Conservation (phyloP, 2,113 vertebrate genomes). For the Antechinus flavipes region DNA sequence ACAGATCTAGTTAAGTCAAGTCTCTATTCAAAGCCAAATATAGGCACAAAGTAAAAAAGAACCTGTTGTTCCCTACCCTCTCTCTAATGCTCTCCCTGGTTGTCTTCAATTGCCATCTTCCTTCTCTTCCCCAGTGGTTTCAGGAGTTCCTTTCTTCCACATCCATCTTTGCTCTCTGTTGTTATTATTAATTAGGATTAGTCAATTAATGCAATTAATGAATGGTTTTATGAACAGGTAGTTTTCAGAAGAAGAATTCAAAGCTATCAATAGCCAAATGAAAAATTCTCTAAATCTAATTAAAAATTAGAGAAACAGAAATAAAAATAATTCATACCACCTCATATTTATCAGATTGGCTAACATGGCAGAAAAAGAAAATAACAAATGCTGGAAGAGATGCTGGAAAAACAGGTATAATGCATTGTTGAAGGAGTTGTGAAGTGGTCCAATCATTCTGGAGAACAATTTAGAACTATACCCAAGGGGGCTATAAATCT, state of each 20-base stretch:
- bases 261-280: neutral
- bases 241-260: neutral
- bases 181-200: neutral
- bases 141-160: neutral
- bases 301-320: neutral
- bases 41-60: neutral
- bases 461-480: neutral
- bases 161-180: neutral
- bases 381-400: neutral
- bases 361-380: neutral
- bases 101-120: neutral
- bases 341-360: neutral
- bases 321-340: neutral
- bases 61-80: neutral
- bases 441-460: neutral
- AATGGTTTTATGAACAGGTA: neutral
- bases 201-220: neutral
- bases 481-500: neutral
- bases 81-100: neutral
- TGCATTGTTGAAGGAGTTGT: neutral
- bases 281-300: neutral
- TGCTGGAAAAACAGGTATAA: neutral
- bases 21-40: neutral
- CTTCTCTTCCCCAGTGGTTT: neutral
- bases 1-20: neutral